Evolutionary conservation across 2,888 invertebrate genomes (phyloP).

Genomic region (Eupithecia vulgata): DNA sequence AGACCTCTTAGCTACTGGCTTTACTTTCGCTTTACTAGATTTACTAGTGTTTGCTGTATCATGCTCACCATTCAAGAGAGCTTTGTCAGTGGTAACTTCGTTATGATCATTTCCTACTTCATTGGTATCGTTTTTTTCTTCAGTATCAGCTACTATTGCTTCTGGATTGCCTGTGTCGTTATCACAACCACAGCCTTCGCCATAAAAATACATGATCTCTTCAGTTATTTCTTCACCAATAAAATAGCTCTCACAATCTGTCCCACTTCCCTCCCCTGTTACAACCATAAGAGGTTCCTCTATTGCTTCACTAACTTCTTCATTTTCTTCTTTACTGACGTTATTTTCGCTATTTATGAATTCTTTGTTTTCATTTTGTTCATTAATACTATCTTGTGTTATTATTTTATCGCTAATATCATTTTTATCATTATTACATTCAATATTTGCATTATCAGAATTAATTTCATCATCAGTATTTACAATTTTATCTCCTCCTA

Average conservation of each 20-base stretch:
- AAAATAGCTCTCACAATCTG: slow-evolving; percentile 84
- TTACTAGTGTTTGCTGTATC: slow-evolving; percentile 65
- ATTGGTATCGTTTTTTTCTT: slow-evolving; percentile 52
- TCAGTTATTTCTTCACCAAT: slow-evolving; percentile 89
- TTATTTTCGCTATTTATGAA: slow-evolving; percentile 26
- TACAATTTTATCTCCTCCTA: slow-evolving; percentile 50
- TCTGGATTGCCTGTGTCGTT: slow-evolving; percentile 89
- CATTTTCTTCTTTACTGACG: slow-evolving; percentile 35
- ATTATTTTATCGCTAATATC: slow-evolving; percentile 11
- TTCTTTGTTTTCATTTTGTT: slow-evolving; percentile 27
- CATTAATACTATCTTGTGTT: slow-evolving; percentile 16
- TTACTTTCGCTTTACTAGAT: slow-evolving; percentile 66
- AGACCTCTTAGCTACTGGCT: slow-evolving; percentile 68
- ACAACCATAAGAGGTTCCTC: slow-evolving; percentile 89
- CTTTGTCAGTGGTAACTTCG: slow-evolving; percentile 68
- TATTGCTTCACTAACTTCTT: slow-evolving; percentile 85
- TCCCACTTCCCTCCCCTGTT: slow-evolving; percentile 88
- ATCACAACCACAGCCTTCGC: slow-evolving; percentile 88
- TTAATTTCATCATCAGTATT: slow-evolving; percentile 32
- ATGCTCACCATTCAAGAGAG: slow-evolving; percentile 73
- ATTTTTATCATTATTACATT: slow-evolving; percentile 22
- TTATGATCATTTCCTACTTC: slow-evolving; percentile 66
- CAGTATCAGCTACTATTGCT: slow-evolving; percentile 50
- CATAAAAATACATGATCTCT: slow-evolving; percentile 87
- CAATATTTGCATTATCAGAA: slow-evolving; percentile 26